Evolutionary conservation across 2,797 vertebrate species (phyloP).

Genomic region (Sphenopsis melanotis): DNA sequence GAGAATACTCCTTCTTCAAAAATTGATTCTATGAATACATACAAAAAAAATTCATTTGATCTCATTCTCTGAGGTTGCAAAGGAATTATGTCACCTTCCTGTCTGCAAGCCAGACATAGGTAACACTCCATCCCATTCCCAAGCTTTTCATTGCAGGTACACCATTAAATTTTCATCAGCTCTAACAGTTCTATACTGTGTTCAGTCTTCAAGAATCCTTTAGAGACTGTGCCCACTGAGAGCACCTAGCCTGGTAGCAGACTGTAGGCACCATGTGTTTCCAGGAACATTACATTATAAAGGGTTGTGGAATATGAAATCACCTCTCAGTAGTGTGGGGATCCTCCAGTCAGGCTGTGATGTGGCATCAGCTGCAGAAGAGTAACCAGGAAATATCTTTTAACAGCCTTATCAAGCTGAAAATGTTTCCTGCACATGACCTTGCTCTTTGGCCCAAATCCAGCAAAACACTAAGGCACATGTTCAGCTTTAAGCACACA

Average conservation of each 20-base stretch:
- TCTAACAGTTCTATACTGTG: background rate
- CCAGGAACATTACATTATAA: background rate
- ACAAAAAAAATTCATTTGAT: background rate
- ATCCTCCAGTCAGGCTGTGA: background rate
- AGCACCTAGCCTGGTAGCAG: background rate
- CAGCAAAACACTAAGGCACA: constrained; percentile 48
- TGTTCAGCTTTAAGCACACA: constrained; percentile 39
- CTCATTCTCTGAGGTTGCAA: constrained; percentile 10
- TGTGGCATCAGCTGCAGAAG: constrained; percentile 42
- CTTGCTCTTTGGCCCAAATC: background rate
- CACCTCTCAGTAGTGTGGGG: background rate
- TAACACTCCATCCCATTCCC: background rate
- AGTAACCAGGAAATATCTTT: constrained; percentile 38
- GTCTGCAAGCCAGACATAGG: constrained; percentile 23
- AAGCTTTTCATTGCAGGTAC: background rate
- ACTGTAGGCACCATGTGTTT: background rate
- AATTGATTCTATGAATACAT: constrained; percentile 25
- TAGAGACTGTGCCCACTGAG: background rate
- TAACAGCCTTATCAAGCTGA: constrained; percentile 42
- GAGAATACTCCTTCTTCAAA: constrained; percentile 29
- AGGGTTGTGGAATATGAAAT: background rate
- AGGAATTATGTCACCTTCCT: constrained; percentile 42
- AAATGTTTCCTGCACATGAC: constrained; percentile 47
- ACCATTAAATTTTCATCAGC: background rate
- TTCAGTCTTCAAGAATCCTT: background rate